Evolutionary conservation across 2,888 invertebrate species (phyloP), one percentile per base, ranked within the genome.

Genomic region (Hypomecis atomaria): DNA sequence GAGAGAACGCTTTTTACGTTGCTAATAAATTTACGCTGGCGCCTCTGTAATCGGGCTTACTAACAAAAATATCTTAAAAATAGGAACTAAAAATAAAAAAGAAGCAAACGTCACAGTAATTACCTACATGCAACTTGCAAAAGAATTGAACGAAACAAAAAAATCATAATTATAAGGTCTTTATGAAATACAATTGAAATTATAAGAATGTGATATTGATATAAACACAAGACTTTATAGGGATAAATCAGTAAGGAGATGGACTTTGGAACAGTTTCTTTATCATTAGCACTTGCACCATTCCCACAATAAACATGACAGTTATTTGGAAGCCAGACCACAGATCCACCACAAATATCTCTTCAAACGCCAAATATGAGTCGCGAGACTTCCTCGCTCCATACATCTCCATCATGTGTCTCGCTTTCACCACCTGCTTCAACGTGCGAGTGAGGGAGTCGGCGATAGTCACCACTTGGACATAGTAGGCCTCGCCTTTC

Each of bases 311-410:
- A 33, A 96, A 72, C 96, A 98, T 96, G 33, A 96, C 93, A 37
- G 90, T 78, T 44, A 97, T 94, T 79, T 97, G 96, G 36, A 97
- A 83, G 50, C 94, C 82, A 0, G 97, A 97, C 95, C 97, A 97
- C 56, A 94, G 89, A 78, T 97, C 97, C 0, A 98, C 97, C 69
- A 96, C 94, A 68, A 95, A 95, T 76, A 95, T 96, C 79, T 96
- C 97, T 72, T 95, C 94, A 77, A 96, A 96, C 8, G 96, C 96
- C 4, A 96, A 78, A 82, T 97, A 96, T 57, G 96, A 94, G 84
- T 98, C 98, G n/a, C 97, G 90, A 0, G 97, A 95, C 84, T 97
- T 97, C 64, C 94, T 93, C 0, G 96, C 96, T 57, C 95, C 94
- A 65, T 97, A 91, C 64, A 94, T 78, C 73, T 96, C 96, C 76